Evolutionary conservation across 2,888 invertebrate species (phyloP).

Genomic region (Yponomeuta sedellus): DNA sequence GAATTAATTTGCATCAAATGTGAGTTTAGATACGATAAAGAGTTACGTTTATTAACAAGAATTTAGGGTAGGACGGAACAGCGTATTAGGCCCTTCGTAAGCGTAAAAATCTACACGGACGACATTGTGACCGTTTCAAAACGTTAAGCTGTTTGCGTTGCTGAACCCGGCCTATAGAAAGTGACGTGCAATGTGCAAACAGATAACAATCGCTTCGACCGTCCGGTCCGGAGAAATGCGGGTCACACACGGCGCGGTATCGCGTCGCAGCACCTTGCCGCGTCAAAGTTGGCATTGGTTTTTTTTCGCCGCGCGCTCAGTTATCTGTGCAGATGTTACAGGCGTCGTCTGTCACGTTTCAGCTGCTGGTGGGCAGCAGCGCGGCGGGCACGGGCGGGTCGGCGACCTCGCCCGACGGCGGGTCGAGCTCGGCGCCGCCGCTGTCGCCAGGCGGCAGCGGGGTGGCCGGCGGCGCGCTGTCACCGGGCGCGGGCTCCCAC

Average conservation of each 20-base stretch:
- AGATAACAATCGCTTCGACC: neutral
- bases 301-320: neutral
- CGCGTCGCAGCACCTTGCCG: neutral
- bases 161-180: neutral
- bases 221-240: neutral
- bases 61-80: neutral
- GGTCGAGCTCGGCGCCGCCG: conserved; percentile 84
- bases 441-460: conserved; percentile 83
- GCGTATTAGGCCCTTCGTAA: neutral
- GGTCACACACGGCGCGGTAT: neutral
- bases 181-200: conserved; percentile 2
- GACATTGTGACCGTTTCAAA: no score
- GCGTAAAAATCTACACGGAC: neutral
- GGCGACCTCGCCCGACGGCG: conserved; percentile 83
- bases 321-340: conserved; percentile 1
- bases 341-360: conserved; percentile 33
- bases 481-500: conserved; percentile 75
- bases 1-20: conserved; percentile 49
- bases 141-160: neutral
- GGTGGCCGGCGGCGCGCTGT: conserved; percentile 75
- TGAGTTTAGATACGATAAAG: neutral
- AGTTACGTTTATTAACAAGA: neutral
- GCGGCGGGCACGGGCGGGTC: conserved; percentile 84
- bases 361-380: conserved; percentile 85
- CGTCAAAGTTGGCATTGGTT: neutral